Evolutionary conservation across 2,888 invertebrate species (phyloP).

Genomic region (Melanargia galathea): DNA sequence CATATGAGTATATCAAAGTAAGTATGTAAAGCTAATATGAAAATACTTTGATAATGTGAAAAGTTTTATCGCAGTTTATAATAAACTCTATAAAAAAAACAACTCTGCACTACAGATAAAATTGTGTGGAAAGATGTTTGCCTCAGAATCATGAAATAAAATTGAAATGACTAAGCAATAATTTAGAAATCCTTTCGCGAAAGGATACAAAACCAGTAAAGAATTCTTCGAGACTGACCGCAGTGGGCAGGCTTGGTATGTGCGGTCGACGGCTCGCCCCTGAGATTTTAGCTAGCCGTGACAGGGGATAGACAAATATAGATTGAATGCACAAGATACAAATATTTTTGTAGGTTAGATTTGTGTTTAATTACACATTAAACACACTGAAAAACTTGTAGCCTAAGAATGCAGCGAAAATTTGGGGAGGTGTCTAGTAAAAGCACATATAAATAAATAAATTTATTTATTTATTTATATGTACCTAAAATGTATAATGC

Average conservation of each 20-base stretch:
- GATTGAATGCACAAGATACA: conserved; percentile 23
- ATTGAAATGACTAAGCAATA: conserved; percentile 16
- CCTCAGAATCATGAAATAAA: conserved; percentile 4
- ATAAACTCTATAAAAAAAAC: no score
- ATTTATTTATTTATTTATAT: no score
- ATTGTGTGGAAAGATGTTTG: no score
- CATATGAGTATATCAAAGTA: no score
- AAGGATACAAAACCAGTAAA: conserved; percentile 40
- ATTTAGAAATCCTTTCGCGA: conserved; percentile 8
- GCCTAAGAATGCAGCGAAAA: not conserved
- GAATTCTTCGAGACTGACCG: conserved; percentile 67
- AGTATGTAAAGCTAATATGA: no score
- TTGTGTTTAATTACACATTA: not conserved
- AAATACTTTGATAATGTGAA: no score
- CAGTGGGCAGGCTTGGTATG: conserved; percentile 61
- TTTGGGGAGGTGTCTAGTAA: not conserved
- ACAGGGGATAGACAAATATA: conserved; percentile 29
- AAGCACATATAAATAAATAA: no score
- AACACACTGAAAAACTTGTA: not conserved
- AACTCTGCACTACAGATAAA: no score
- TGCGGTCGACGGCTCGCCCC: conserved; percentile 61
- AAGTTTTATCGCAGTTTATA: no score
- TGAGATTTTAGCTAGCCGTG: conserved; percentile 61
- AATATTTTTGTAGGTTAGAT: conserved; percentile 13
- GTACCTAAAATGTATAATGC: no score